A percentile compares a stretch with the other conserved stretches of the same genome.
Evolutionary conservation across 2,888 invertebrate species (phyloP).

Genomic region (Eupithecia inturbata): DNA sequence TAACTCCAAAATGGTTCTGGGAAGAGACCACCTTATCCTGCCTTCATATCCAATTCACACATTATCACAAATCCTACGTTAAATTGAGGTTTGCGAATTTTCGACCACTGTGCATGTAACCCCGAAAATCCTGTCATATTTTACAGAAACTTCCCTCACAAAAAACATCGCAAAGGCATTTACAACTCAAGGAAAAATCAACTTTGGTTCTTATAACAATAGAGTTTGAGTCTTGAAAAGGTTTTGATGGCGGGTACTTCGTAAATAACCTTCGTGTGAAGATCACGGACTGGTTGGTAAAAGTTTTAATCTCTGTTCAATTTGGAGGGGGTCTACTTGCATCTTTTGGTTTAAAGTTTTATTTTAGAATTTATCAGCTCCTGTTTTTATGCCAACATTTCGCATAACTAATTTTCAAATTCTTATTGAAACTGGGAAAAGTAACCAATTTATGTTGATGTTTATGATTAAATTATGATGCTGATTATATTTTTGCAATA

Average conservation of each 20-base stretch:
- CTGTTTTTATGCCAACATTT: background rate
- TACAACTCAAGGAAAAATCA: slow-evolving; percentile 42
- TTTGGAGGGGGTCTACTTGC: slow-evolving; percentile 72
- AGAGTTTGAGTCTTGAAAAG: slow-evolving; percentile 40
- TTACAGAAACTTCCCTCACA: slow-evolving; percentile 49
- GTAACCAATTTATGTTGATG: background rate
- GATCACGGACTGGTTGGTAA: slow-evolving; percentile 66
- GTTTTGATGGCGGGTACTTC: slow-evolving; percentile 18
- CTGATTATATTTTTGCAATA: too few relatives aligned
- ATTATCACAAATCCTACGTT: slow-evolving; percentile 69
- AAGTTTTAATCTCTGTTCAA: slow-evolving; percentile 72
- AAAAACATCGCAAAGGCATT: slow-evolving; percentile 44
- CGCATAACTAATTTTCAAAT: background rate
- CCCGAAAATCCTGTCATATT: slow-evolving; percentile 64
- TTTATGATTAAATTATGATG: background rate
- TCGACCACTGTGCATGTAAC: slow-evolving; percentile 62
- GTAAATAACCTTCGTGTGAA: slow-evolving; percentile 36
- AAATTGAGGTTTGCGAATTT: slow-evolving; percentile 64
- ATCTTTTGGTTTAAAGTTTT: slow-evolving; percentile 62
- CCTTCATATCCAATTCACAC: slow-evolving; percentile 65
- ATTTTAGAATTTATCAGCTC: slow-evolving; percentile 44
- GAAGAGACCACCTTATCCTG: slow-evolving; percentile 61
- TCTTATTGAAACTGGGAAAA: background rate
- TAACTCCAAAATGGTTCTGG: slow-evolving; percentile 56
- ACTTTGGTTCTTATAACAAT: slow-evolving; percentile 25